Percentiles rank a stretch among this genome's conserved stretches.
These are phyloP conservation scores for Caenorhabditis sp. DNA, from an alignment of 2,888 invertebrate species.

Conservation along the genomic window DNA sequence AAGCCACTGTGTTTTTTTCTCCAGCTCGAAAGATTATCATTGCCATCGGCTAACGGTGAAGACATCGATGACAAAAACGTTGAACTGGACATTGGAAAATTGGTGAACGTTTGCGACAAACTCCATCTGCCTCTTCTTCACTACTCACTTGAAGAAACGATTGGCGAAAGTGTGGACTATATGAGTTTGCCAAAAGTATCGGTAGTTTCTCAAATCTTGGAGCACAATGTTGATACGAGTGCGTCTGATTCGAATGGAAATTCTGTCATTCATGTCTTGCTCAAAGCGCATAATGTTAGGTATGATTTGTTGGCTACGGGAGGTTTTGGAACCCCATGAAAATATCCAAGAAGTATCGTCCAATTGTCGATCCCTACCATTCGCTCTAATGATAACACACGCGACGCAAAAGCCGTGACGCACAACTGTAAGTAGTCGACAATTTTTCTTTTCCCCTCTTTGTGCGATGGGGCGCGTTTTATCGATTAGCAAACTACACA, in stretches of 20 bases:
- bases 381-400: no score
- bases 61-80: neutral
- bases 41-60: conserved; percentile 6
- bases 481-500: no score
- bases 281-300: conserved; percentile 25
- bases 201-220: conserved; percentile 31
- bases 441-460: no score
- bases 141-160: conserved; percentile 29
- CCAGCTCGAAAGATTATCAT: conserved; percentile 15
- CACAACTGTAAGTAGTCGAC: no score
- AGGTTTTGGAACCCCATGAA: no score
- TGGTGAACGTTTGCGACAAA: conserved; percentile 13
- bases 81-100: conserved; percentile 5
- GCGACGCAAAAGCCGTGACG: no score
- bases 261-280: conserved; percentile 54
- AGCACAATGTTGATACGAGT: conserved; percentile 38
- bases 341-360: no score
- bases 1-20: no score
- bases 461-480: no score
- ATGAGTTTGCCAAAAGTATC: conserved; percentile 23
- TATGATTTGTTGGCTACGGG: no score
- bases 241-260: conserved; percentile 38
- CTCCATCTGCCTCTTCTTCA: conserved; percentile 35
- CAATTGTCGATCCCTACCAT: no score
- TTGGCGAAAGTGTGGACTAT: neutral